Percentiles rank a stretch among this genome's conserved stretches.
Evolutionary conservation across 1,140 invertebrate genomes (phyloP).

Genomic region (Scaptomyza pallida): DNA sequence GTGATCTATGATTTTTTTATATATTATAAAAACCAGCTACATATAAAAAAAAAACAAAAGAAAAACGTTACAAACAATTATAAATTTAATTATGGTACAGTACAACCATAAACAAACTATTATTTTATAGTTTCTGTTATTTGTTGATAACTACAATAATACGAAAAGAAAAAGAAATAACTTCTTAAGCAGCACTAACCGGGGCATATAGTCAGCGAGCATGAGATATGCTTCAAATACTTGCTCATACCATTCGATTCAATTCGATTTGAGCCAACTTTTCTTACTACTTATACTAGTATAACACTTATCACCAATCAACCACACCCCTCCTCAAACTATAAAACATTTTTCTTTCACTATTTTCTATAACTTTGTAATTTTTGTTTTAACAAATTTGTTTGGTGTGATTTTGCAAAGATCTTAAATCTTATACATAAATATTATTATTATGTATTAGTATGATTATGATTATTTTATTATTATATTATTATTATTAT

Average conservation of each 20-base stretch:
- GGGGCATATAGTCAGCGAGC: slow-evolving; percentile 20
- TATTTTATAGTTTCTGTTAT: slow-evolving; percentile 72
- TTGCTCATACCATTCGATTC: neutral
- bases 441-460: slow-evolving; percentile 66
- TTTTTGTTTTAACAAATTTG: slow-evolving; percentile 62
- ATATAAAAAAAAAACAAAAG: neutral
- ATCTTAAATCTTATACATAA: slow-evolving; percentile 70
- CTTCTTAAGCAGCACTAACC: slow-evolving; percentile 20
- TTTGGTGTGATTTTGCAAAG: slow-evolving; percentile 79
- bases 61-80: neutral
- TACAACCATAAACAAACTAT: slow-evolving; percentile 43
- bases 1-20: slow-evolving; percentile 74
- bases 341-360: slow-evolving; percentile 13
- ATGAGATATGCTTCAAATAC: slow-evolving; percentile 11
- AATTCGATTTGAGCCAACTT: slow-evolving; percentile 4
- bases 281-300: neutral
- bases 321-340: neutral
- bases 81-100: slow-evolving; percentile 10
- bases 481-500: slow-evolving; percentile 53
- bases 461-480: slow-evolving; percentile 54
- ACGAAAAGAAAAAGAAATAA: slow-evolving; percentile 4
- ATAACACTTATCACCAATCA: neutral
- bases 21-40: slow-evolving; percentile 41
- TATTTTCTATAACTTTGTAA: slow-evolving; percentile 7
- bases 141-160: slow-evolving; percentile 58